Evolutionary conservation across 2,797 vertebrate species (phyloP), one percentile per base, ranked within the genome.

Genomic region (Enteromius argenteus): DNA sequence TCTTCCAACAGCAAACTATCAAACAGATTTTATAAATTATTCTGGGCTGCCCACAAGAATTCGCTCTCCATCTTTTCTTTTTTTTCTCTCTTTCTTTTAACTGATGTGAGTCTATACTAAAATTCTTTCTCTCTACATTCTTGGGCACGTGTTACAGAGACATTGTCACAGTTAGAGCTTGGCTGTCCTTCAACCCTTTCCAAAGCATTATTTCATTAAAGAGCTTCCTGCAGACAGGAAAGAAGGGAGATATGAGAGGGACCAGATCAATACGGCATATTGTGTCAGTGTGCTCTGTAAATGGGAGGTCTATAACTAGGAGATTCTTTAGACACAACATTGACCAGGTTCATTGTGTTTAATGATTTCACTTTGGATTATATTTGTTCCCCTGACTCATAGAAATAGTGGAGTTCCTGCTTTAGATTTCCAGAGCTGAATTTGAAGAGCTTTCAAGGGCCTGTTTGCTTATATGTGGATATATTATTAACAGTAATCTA

Each of bases 191-290:
- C 77, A 84, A 58, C 23, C 17, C 27, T 67, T 49, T 46, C 74
- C 23, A 76, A 77, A 44, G 23, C 64, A 30, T 46, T 23, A 23
- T 71, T 67, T 80, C 53, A 69, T 80, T 83, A 44, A 76, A 67
- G 32, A 69, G 51, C 42, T 79, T 84, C 13, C 46, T 66, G 62
- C 66, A 76, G 62, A 62, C 69, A 76, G 64, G 14, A 71, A 58
- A 58, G 60, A 79, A 56, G 67, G 79, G 27, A 76, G 58, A 78
- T 66, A 88, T 84, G 76, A 84, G 84, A 81, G 13, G 72, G 79
- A 72, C 74, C 74, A 78, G 74, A 87, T 89, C 89, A 74, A 89
- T 87, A 75, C 19, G 14, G 79, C 51, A 19, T 58, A 49, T 60
- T 51, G 79, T 85, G 79, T 83, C 66, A 64, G 58, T 37, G 51